A percentile compares a stretch with the other conserved stretches of the same genome.
Evolutionary conservation across 2,113 vertebrate genomes (phyloP).

Genomic region (Choloepus hoffmanni): DNA sequence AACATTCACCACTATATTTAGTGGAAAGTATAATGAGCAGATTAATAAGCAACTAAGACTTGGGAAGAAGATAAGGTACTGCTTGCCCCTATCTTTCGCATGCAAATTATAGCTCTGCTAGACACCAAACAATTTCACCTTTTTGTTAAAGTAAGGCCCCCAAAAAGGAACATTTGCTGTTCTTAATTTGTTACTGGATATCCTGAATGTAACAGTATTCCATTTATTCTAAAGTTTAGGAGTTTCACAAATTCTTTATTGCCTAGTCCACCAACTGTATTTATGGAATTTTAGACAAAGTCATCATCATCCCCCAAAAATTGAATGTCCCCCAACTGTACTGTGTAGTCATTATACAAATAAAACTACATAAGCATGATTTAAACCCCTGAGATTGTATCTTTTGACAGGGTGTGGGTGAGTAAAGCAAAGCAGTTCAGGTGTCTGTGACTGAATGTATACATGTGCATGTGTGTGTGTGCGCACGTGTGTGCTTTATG

Average conservation of each 20-base stretch:
- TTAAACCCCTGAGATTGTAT: background rate
- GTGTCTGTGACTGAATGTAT: background rate
- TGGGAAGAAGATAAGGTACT: background rate
- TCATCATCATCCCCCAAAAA: background rate
- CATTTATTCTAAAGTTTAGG: background rate
- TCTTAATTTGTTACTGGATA: background rate
- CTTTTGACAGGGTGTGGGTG: background rate
- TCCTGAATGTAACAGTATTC: background rate
- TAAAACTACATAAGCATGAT: background rate
- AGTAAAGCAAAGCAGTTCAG: background rate
- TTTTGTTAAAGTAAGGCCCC: background rate
- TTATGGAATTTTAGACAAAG: background rate
- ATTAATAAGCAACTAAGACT: background rate
- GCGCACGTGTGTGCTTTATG: too few species aligned
- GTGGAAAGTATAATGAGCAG: background rate
- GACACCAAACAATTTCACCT: background rate
- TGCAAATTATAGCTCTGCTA: background rate
- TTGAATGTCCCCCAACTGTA: background rate
- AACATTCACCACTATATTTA: too few species aligned
- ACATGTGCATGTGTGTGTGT: too few species aligned
- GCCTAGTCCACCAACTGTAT: background rate
- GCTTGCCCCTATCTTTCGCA: background rate
- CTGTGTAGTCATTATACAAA: background rate
- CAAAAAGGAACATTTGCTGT: background rate
- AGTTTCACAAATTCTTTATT: background rate